A percentile compares a stretch with the other conserved stretches of the same genome.
phyloP scores from a whole-genome alignment of 2,888 invertebrate genomes.

The Diaphora mendica region DNA sequence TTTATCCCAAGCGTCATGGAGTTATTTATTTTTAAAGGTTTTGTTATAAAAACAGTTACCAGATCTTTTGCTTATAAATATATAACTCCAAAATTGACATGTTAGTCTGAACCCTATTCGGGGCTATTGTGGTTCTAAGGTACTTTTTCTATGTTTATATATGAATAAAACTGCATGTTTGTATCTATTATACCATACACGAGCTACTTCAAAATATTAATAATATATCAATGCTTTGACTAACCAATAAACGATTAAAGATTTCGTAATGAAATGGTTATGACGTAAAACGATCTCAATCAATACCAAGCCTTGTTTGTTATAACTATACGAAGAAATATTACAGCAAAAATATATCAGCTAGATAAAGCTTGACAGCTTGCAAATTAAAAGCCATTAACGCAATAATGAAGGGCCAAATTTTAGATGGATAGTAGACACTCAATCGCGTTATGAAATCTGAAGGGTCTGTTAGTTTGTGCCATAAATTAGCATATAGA shows the following conservation, averaged over 20 bases:
- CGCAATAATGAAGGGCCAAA: conserved; percentile 3
- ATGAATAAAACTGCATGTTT: neutral
- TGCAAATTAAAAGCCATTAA: conserved; percentile 7
- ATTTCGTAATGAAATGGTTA: neutral
- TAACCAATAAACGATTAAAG: neutral
- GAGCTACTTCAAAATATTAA: neutral
- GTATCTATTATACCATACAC: neutral
- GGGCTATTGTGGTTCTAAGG: neutral
- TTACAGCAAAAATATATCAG: neutral
- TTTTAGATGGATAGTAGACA: conserved; percentile 5
- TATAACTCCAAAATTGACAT: neutral
- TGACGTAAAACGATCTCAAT: neutral
- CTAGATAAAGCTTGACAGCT: neutral
- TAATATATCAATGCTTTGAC: neutral
- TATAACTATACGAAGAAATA: neutral
- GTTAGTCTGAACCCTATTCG: neutral
- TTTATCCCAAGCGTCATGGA: too few species aligned
- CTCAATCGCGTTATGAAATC: conserved; percentile 5
- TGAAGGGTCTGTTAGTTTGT: conserved; percentile 2
- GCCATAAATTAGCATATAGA: conserved; percentile 21
- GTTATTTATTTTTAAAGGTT: neutral
- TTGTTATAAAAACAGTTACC: neutral
- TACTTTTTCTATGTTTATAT: neutral
- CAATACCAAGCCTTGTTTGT: neutral
- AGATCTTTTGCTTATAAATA: neutral